A percentile compares a stretch with the other conserved stretches of the same genome.
These are phyloP conservation scores for Rachycentron canadum DNA, from an alignment of 2,797 vertebrate genomes.

Conservation along the genomic window DNA sequence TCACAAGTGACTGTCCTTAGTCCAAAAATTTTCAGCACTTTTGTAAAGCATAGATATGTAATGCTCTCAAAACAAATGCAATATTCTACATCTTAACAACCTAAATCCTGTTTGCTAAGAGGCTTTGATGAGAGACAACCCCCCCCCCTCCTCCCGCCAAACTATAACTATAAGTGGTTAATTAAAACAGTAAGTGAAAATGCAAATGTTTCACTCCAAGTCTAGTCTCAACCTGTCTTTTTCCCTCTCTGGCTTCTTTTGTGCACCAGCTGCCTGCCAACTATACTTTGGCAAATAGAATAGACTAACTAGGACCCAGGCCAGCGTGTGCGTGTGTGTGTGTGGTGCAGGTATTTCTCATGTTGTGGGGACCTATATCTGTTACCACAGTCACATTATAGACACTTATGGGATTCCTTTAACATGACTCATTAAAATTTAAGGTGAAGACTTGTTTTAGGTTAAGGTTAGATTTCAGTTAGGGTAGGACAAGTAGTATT, in stretches of 20 bases:
- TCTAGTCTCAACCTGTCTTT: conserved; percentile 51
- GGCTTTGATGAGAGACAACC: conserved; percentile 11
- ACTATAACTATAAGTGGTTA: conserved; percentile 30
- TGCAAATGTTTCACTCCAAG: conserved; percentile 40
- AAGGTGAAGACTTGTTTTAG: too few relatives aligned
- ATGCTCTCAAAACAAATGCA: background rate
- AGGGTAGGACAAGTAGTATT: too few relatives aligned
- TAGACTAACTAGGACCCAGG: conserved; percentile 39
- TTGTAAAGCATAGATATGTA: background rate
- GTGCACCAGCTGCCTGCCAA: conserved; percentile 68
- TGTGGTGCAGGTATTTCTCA: background rate
- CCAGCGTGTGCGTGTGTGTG: conserved; percentile 30
- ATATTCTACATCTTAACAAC: conserved; percentile 17
- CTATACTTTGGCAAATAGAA: conserved; percentile 59
- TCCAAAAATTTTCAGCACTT: background rate
- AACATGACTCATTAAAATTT: too few relatives aligned
- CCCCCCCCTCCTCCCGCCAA: background rate
- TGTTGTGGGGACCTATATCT: too few relatives aligned
- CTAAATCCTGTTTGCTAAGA: conserved; percentile 25
- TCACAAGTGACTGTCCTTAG: conserved; percentile 16
- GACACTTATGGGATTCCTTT: too few relatives aligned
- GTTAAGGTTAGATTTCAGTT: too few relatives aligned
- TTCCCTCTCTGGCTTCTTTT: conserved; percentile 46
- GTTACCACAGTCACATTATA: too few relatives aligned
- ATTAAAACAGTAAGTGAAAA: conserved; percentile 51